A percentile compares a stretch with the other conserved stretches of the same genome.
phyloP scores from a whole-genome alignment of 1,140 invertebrate species.

The Drosophila trapezifrons region DNA sequence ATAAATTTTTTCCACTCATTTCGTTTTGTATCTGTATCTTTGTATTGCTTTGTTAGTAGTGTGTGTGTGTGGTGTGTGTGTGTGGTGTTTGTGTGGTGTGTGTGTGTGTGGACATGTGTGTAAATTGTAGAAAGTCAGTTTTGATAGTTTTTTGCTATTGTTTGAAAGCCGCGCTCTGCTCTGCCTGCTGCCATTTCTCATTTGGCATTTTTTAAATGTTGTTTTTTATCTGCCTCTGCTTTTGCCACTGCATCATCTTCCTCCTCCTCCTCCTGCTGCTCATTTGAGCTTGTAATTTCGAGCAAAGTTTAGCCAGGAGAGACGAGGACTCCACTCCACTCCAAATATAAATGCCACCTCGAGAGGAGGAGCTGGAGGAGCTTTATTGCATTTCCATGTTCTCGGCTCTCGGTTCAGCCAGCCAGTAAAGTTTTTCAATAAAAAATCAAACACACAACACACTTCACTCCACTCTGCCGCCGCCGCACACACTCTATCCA shows the following conservation, averaged over 20 bases:
- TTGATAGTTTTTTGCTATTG: conserved; percentile 76
- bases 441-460: conserved; percentile 46
- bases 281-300: conserved; percentile 66
- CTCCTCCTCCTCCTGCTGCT: conserved; percentile 40
- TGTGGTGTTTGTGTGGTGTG: conserved; percentile 1
- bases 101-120: conserved; percentile 41
- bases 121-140: conserved; percentile 80
- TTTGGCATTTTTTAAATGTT: conserved; percentile 32
- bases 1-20: conserved; percentile 72
- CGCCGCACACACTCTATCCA: no score
- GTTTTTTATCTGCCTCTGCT: conserved; percentile 16
- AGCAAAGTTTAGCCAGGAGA: conserved; percentile 56
- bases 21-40: conserved; percentile 53
- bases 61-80: conserved; percentile 3
- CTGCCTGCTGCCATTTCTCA: conserved; percentile 30
- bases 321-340: no score
- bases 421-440: conserved; percentile 71
- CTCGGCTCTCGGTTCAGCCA: conserved; percentile 11
- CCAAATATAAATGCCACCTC: conserved; percentile 1
- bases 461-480: neutral
- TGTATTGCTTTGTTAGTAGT: conserved; percentile 37
- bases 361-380: neutral
- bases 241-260: conserved; percentile 6
- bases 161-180: conserved; percentile 42
- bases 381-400: conserved; percentile 63